Evolutionary conservation across 2,888 invertebrate genomes (phyloP), one percentile per base, ranked within the genome.

Genomic region (Dicyrtomina minuta): DNA sequence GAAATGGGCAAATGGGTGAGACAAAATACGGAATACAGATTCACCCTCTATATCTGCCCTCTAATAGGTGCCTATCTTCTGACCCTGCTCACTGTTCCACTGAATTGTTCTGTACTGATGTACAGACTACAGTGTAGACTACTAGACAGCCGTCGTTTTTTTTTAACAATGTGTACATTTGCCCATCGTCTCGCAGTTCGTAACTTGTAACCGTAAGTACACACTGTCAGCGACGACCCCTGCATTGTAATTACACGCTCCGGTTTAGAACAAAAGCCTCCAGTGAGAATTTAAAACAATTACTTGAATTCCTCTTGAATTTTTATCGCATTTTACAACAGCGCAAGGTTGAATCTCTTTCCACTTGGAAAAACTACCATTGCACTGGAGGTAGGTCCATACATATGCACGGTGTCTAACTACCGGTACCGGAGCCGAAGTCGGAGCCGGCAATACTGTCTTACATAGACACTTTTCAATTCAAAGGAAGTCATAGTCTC

Each of bases 241-340:
- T 41, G 68, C 67, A 71, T 71, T 64, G 68, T 71, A 71, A 71
- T 71, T 71, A 71, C 71, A 61, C 59, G 60, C 59, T 71, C 59
- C 67, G 56, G 60, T 51, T 62, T 65, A 69, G 60, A 66, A 71
- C 71, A 71, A 68, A 69, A 71, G 68, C 60, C 56, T 51, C 60
- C 69, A 74, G 74, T 76, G 72, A 72, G 71, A 73, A 72, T 76
- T 76, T 76, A 76, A 76, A 76, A 73, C 75, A 76, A 76, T 76
- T 75, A 76, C 64, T 43, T 27, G 69, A 66, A 68, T 70, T 66
- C 67, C 70, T 62, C 68, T 60, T 65, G 72, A 71, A 76, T 76
- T 76, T 76, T 76, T 76, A 44, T 46, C 49, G 26, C 51, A 51
- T 64, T 51, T 51, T 39, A 51, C 64, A 64, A n/a, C n/a, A n/a